Base-by-base conservation (phyloP, 1,140 invertebrate genomes). In the Bombus polaris region DNA sequence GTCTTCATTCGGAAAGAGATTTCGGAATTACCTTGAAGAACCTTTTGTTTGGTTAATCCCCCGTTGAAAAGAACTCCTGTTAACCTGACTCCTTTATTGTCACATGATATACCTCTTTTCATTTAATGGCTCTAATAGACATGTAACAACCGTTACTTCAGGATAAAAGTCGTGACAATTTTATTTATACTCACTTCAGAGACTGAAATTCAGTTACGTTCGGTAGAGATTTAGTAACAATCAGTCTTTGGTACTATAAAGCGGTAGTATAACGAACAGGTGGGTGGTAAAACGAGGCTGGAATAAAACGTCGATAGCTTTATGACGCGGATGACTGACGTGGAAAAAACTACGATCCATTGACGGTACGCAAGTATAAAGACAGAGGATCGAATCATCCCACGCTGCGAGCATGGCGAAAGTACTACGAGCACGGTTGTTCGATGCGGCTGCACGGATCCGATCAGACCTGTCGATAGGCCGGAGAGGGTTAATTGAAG, bases 401-500 rank as follows among this genome's bases (percentile, higher is more conserved):
- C 90, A 93, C 91, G 92, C 93, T 91, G 93, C 87, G 87, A 73
- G 78, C 83, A 47, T 8, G 62, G 70, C 73, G 80, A 91, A 88
- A 92, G 89, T 91, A 25, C 6, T 68, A 35, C 32, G 39, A 62
- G 82, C 93, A 83, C 81, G 87, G 93, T 93, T 92, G 92, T 93
- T 91, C 83, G 89, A 80, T 15, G 53, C 8, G 57, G 59, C 53
- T 35, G 62, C 79, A 78, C 42, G 73, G 83, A 77, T 88, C 84
- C 78, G 91, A 93, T 93, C 90, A 90, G 82, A 90, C 87, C 87
- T 88, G 84, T 89, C 88, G 93, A 93, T 94, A 92, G 85, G 76
- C 25, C 28, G 4, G 81, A 66, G 87, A 91, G 89, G 92, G 92
- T 93, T 94, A 94, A 94, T 94, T 92, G 91, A 93, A 93, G 92